A percentile compares a stretch with the other conserved stretches of the same genome.
phyloP scores from a whole-genome alignment of 2,113 vertebrate genomes.

The Heterotilapia buettikoferi region DNA sequence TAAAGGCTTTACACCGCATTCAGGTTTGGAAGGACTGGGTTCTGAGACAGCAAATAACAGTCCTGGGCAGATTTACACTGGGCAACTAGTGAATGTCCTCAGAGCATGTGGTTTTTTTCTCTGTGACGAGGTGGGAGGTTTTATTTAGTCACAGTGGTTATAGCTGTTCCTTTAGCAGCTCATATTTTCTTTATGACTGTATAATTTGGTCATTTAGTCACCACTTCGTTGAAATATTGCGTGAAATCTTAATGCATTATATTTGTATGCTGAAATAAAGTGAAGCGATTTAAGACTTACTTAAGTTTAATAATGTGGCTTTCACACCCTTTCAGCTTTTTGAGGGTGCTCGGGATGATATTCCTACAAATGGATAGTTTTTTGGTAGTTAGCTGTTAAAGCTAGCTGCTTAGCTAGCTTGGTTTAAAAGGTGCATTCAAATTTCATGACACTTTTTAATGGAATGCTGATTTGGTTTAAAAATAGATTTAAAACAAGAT shows the following conservation, averaged over 20 bases:
- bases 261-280: background rate
- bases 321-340: background rate
- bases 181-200: background rate
- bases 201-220: background rate
- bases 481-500: background rate
- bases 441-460: background rate
- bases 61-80: background rate
- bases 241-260: background rate
- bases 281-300: background rate
- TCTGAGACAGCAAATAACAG: background rate
- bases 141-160: background rate
- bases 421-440: background rate
- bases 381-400: background rate
- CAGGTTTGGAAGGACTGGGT: background rate
- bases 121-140: background rate
- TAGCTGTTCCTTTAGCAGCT: background rate
- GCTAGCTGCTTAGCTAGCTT: background rate
- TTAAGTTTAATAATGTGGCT: background rate
- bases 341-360: background rate
- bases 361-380: background rate
- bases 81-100: background rate
- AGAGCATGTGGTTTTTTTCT: background rate
- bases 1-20: background rate
- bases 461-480: background rate
- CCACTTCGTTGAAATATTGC: background rate